These are phyloP conservation scores for Shargacucullia verbasci DNA, from an alignment of 2,888 invertebrate genomes.

Conservation along the genomic window DNA sequence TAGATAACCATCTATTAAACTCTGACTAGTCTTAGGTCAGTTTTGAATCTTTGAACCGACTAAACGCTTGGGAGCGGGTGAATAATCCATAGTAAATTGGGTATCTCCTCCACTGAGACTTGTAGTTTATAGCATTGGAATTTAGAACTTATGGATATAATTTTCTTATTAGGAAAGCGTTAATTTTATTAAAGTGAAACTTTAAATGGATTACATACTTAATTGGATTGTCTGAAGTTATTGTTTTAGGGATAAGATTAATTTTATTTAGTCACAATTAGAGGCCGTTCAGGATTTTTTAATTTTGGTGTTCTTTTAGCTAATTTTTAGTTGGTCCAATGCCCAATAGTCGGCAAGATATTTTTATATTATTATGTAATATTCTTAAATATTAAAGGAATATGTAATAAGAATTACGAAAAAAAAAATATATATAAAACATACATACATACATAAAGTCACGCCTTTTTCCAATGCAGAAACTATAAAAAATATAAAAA, in stretches of 20 bases:
- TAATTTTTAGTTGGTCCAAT: no score
- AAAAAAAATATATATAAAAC: no score
- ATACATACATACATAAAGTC: no score
- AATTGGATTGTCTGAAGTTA: neutral
- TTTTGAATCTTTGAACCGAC: constrained; percentile 60
- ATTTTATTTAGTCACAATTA: neutral
- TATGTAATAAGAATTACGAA: no score
- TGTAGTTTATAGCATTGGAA: constrained; percentile 38
- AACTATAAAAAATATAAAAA: no score
- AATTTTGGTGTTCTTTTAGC: no score
- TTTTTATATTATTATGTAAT: no score
- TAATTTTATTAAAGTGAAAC: neutral
- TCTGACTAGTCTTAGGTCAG: constrained; percentile 35
- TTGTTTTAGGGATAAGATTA: neutral
- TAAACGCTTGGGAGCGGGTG: constrained; percentile 49
- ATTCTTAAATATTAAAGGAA: no score
- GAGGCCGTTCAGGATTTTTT: no score
- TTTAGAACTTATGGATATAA: constrained; percentile 21
- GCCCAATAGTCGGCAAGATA: no score
- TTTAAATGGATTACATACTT: neutral
- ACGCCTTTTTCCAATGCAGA: no score
- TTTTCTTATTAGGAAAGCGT: constrained; percentile 1
- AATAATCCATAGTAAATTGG: constrained; percentile 66
- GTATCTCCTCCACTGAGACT: constrained; percentile 57
- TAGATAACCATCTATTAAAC: constrained; percentile 31